Conservation (phyloP, 2,113 vertebrate species). For the Colossoma macropomum region DNA sequence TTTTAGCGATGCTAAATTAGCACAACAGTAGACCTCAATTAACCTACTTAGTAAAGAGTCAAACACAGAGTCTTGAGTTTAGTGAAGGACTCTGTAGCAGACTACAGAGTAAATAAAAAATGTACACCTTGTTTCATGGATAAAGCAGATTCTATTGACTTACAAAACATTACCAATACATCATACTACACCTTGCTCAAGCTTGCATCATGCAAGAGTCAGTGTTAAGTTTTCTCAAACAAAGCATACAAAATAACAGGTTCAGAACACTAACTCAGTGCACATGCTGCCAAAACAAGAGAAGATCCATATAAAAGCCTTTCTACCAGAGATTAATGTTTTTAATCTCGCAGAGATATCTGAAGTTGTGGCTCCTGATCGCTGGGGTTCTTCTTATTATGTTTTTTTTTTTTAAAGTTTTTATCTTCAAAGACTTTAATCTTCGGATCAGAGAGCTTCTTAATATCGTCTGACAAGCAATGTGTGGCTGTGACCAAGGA, state of each 20-base stretch:
- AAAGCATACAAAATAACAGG: neutral
- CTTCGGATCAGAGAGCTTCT: slow-evolving; percentile 41
- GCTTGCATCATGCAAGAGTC: neutral
- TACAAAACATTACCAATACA: neutral
- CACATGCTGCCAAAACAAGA: neutral
- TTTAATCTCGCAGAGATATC: slow-evolving; percentile 43
- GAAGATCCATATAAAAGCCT: slow-evolving; percentile 21
- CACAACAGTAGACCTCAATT: too few species aligned
- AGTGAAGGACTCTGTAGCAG: too few species aligned
- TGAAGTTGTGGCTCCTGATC: slow-evolving; percentile 33
- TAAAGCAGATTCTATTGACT: neutral
- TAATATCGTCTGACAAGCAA: slow-evolving; percentile 50
- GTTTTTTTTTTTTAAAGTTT: slow-evolving; percentile 13
- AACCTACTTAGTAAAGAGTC: too few species aligned
- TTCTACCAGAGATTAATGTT: slow-evolving; percentile 35
- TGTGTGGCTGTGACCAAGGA: slow-evolving; percentile 35
- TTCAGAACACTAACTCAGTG: neutral
- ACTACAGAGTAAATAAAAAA: too few species aligned
- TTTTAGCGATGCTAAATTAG: too few species aligned
- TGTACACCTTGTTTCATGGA: neutral
- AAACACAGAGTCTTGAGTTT: too few species aligned
- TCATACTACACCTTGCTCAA: neutral
- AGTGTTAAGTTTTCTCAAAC: neutral
- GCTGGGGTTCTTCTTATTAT: slow-evolving; percentile 36
- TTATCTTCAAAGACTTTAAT: slow-evolving; percentile 47